Base-by-base conservation (phyloP, 2,113 vertebrate species). In the Oostethus manadensis region DNA sequence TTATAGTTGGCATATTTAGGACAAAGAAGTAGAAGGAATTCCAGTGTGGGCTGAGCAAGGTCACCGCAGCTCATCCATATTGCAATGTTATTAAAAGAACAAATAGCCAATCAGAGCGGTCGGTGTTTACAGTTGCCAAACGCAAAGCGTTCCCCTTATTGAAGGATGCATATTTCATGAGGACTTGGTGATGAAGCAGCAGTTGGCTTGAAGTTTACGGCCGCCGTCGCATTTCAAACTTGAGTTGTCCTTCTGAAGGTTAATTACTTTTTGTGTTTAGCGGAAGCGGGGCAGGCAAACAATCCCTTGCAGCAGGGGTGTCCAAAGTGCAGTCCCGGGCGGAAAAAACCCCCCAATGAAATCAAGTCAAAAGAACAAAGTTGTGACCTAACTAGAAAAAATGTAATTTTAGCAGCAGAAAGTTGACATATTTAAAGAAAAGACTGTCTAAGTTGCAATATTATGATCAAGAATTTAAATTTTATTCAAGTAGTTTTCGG, bases 101-200 rank as follows among this genome's bases (percentile, higher is more conserved):
- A 43, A 54, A 56, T 56, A 53, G 57, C 67, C 78, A 76, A 74
- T 84, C 80, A 72, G 63, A 47, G 44, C 49, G 45, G 6, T 42
- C 54, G 13, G 54, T 80, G 73, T 84, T 81, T 79, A 78, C 64
- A 72, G 51, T 78, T 70, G 46, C 59, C 50, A 70, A 72, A 70
- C 65, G 60, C 65, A 64, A 62, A 70, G 56, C 70, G 63, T 69
- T 77, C 45, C 70, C 72, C 66, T 70, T 44, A 80, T 83, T 63
- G 66, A 71, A 58, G 5, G 47, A 80, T 79, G 23, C 68, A 84
- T 82, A 72, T 71, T 84, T 80, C 38, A 84, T 78, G 68, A 80
- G 60, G 35, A 21, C 10, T 49, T 70, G 38, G 40, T 77, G 60
- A 74, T 46, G 45, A 76, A 58, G 50, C 57, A 21, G 61, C 54